Conservation (phyloP, 2,888 invertebrate species). For the Mechanitis mazaeus region DNA sequence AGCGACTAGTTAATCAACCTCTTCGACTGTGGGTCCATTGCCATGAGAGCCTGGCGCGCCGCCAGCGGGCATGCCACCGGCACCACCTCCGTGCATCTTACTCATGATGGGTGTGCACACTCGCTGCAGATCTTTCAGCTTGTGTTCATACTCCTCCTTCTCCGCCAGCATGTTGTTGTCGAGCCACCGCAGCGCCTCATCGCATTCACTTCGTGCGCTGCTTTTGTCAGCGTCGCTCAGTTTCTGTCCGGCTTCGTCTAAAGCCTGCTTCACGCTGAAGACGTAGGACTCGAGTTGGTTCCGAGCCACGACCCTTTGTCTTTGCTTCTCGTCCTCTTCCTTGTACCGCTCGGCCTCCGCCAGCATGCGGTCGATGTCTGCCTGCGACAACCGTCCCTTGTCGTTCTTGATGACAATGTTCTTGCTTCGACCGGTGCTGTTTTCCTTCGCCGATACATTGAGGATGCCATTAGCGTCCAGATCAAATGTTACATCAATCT, state of each 20-base stretch:
- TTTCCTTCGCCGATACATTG: constrained; percentile 84
- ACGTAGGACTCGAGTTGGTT: constrained; percentile 77
- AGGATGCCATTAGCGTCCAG: constrained; percentile 87
- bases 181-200: constrained; percentile 76
- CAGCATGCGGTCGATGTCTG: constrained; percentile 42
- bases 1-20: too few relatives aligned
- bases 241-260: background rate
- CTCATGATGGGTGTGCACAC: too few relatives aligned
- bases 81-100: too few relatives aligned
- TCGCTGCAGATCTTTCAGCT: too few relatives aligned
- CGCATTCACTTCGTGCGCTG: background rate
- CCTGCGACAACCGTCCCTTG: constrained; percentile 82
- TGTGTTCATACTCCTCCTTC: too few relatives aligned
- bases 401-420: constrained; percentile 86
- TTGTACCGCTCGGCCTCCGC: too few relatives aligned
- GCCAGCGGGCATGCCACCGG: too few relatives aligned
- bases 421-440: constrained; percentile 76
- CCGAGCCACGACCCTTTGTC: too few relatives aligned
- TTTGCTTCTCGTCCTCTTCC: too few relatives aligned
- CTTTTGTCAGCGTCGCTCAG: constrained; percentile 1
- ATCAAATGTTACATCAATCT: constrained; percentile 84
- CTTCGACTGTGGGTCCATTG: too few relatives aligned
- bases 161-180: too few relatives aligned
- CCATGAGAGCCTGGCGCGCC: too few relatives aligned
- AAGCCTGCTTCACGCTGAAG: background rate